phyloP scores from a whole-genome alignment of 1,140 invertebrate genomes.

The Lucilia cuprina region DNA sequence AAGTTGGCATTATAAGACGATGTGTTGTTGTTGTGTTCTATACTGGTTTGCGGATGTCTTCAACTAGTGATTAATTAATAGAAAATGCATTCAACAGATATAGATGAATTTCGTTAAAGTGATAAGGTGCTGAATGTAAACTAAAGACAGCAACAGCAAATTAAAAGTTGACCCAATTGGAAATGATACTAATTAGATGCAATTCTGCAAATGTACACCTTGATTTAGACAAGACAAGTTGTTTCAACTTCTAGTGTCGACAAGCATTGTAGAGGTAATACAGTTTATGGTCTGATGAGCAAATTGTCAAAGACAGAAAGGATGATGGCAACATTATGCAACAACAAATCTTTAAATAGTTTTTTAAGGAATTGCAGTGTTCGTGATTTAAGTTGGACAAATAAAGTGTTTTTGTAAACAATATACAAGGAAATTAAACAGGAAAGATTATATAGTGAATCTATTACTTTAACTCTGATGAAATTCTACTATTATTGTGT shows the following conservation, averaged over 20 bases:
- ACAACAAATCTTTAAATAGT: too few relatives aligned
- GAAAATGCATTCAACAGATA: not conserved
- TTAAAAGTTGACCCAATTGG: not conserved
- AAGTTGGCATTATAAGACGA: not conserved
- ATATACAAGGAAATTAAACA: too few relatives aligned
- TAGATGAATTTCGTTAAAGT: not conserved
- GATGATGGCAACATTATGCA: too few relatives aligned
- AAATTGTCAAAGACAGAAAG: too few relatives aligned
- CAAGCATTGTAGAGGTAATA: not conserved
- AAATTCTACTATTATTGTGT: too few relatives aligned
- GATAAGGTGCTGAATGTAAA: not conserved
- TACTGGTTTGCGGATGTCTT: not conserved
- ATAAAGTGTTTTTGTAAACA: too few relatives aligned
- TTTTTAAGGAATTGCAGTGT: too few relatives aligned
- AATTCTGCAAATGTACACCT: not conserved
- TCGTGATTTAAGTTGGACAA: too few relatives aligned
- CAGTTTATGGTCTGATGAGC: too few relatives aligned
- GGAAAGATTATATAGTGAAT: too few relatives aligned
- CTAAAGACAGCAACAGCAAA: not conserved
- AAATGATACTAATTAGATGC: not conserved
- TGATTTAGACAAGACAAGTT: not conserved
- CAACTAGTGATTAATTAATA: conserved; percentile 7
- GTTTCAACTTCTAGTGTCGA: not conserved
- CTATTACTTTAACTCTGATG: too few relatives aligned
- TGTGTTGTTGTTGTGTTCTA: not conserved